These are phyloP conservation scores for Actinostola sp. DNA, from an alignment of 92 coral and sea anemone genomes.

Conservation along the genomic window DNA sequence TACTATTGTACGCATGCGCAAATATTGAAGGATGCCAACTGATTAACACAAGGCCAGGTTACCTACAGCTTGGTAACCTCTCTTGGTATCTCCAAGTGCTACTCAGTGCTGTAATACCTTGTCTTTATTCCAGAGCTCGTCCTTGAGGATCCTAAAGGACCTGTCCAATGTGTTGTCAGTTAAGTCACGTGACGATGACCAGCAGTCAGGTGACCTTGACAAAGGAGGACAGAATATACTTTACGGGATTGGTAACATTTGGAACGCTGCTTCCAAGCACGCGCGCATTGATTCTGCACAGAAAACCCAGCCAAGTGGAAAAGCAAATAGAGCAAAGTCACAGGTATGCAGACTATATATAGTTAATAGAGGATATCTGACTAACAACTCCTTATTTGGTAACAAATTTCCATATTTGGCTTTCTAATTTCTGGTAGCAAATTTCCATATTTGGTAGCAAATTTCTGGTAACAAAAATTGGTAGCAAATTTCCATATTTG, in stretches of 20 bases:
- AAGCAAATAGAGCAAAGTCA: neutral
- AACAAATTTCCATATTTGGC: too few relatives aligned
- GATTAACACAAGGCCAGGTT: too few relatives aligned
- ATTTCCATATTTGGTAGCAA: too few relatives aligned
- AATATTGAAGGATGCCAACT: too few relatives aligned
- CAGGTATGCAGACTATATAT: too few relatives aligned
- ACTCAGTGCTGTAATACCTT: neutral
- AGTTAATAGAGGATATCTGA: too few relatives aligned
- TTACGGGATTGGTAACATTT: conserved; percentile 15
- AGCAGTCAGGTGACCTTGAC: conserved; percentile 14
- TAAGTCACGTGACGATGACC: conserved; percentile 11
- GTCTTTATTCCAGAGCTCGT: conserved; percentile 5
- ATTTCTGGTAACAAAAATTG: too few relatives aligned
- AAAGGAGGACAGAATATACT: conserved; percentile 25
- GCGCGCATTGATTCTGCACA: neutral
- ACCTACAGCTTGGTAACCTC: neutral
- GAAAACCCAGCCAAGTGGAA: neutral
- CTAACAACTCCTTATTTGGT: too few relatives aligned
- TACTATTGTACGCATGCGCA: too few relatives aligned
- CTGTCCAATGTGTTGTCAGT: neutral
- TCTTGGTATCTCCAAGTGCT: neutral
- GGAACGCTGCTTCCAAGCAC: conserved; percentile 24
- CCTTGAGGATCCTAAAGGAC: neutral
- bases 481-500: too few relatives aligned
- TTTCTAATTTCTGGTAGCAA: too few relatives aligned